Evolutionary conservation across 1,140 invertebrate genomes (phyloP), one percentile per base, ranked within the genome.

Genomic region (Telenomus remus): DNA sequence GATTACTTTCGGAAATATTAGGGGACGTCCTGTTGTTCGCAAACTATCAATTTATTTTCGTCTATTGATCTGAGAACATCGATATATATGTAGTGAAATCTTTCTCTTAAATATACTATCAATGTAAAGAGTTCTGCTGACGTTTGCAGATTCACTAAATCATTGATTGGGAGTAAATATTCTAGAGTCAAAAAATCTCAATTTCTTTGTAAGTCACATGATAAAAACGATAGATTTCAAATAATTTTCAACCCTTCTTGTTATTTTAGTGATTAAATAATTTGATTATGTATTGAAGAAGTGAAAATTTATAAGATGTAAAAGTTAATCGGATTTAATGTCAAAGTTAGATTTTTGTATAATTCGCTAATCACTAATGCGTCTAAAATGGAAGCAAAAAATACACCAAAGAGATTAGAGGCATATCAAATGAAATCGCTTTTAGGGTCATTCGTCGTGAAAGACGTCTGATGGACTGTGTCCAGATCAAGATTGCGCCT

Each of bases 1-100:
- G 85, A 88, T 88, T 88, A 88, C 84, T 87, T 85, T 87, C 87
- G 87, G 87, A 88, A 88, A 88, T 88, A 88, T 88, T 88, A 88
- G 87, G 87, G 87, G 87, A 88, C 87, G 87, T 84, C 86, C 86
- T 84, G 82, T 79, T 80, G 85, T 75, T 86, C 85, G 85, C 81
- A 86, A 83, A 87, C 87, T 86, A 87, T 88, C 86, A 87, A 87
- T 88, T 87, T 88, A 85, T 87, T 87, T 83, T 82, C 76, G 80
- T 70, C 76, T 76, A 83, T 85, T 84, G 82, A 86, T 84, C 79
- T 80, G 61, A 34, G 57, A 59, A 54, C 56, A 54, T 79, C 48
- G 73, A 76, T 76, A 77, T 43, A 79, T 76, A 74, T 73, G 68
- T 68, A 71, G 47, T 27, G 39, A 57, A 37, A 48, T 27, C 46